Percentiles rank a stretch among this genome's conserved stretches.
phyloP scores from a whole-genome alignment of 2,113 vertebrate species.

The Microcebus jonahi region DNA sequence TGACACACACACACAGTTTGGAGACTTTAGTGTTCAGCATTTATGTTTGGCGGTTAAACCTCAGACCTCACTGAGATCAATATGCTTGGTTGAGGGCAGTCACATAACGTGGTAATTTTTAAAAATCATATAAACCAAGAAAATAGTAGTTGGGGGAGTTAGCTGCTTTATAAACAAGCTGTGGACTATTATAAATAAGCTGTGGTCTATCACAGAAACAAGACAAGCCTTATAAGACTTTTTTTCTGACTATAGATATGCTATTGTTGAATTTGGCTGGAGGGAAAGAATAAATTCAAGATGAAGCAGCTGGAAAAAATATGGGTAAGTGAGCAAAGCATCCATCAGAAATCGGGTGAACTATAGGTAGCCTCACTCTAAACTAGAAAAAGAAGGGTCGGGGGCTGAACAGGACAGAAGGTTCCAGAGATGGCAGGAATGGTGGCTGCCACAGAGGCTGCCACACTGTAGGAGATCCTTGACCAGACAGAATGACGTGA shows the following conservation, averaged over 20 bases:
- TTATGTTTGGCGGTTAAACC: constrained; percentile 31
- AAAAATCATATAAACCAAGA: constrained; percentile 39
- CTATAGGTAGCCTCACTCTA: not conserved
- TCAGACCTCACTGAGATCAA: constrained; percentile 22
- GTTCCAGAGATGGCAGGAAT: not conserved
- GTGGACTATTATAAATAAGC: constrained; percentile 45
- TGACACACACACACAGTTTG: not conserved
- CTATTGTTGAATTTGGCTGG: not conserved
- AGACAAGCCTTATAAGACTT: not conserved
- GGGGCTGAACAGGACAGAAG: not conserved
- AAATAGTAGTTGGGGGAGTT: constrained; percentile 9
- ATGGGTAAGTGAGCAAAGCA: not conserved
- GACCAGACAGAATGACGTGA: not conserved
- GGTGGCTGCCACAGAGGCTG: not conserved
- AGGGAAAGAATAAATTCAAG: not conserved
- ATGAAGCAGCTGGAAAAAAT: constrained; percentile 32
- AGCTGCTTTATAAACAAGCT: constrained; percentile 53
- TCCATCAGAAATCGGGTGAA: not conserved
- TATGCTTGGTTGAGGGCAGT: not conserved
- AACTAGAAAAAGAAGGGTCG: not conserved
- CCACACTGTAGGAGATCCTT: not conserved
- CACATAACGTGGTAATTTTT: constrained; percentile 26
- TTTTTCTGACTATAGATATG: not conserved
- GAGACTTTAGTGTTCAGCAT: not conserved
- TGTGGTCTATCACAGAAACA: constrained; percentile 39